Evolutionary conservation across 1,140 invertebrate genomes (phyloP), one percentile per base, ranked within the genome.

Genomic region (Penaeus indicus): DNA sequence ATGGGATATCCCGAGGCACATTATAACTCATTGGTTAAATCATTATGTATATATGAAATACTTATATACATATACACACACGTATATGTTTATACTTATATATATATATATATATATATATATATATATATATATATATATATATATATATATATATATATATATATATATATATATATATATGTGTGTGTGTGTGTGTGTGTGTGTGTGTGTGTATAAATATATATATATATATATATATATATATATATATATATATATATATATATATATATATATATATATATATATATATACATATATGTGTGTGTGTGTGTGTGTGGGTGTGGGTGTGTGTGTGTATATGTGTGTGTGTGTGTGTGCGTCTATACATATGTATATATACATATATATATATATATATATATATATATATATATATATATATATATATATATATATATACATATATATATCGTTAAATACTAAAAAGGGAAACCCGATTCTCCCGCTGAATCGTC

Each of bases 141-240:
- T 72, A 72, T 72, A 72, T 72, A 72, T 72, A 72, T 72, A 72
- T 72, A 72, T 72, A 72, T 72, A 72, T 72, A 72, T 72, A 72
- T 72, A 72, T 72, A 72, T 72, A n/a, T 72, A n/a, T 72, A n/a
- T 72, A n/a, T 72, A n/a, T 72, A n/a, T 72, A n/a, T 72, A 72
- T 72, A 72, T 72, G 32, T n/a, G n/a, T 72, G n/a, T 72, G n/a
- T 72, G 11, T 72, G n/a, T 72, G 11, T 72, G n/a, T 72, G 27
- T 72, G 18, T 72, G 22, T 72, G 18, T 22, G 22, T 27, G 22
- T 27, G 22, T 27, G 22, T 72, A 72, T 72, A 3, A 16, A 27
- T 72, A 27, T 72, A 8, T 27, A 27, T 72, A 27, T n/a, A 72
- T 72, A 72, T n/a, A 72, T 22, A 72, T 8, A 72, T 72, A 72